Base-by-base conservation (phyloP, 2,888 invertebrate genomes). In the Nemoura dubitans region DNA sequence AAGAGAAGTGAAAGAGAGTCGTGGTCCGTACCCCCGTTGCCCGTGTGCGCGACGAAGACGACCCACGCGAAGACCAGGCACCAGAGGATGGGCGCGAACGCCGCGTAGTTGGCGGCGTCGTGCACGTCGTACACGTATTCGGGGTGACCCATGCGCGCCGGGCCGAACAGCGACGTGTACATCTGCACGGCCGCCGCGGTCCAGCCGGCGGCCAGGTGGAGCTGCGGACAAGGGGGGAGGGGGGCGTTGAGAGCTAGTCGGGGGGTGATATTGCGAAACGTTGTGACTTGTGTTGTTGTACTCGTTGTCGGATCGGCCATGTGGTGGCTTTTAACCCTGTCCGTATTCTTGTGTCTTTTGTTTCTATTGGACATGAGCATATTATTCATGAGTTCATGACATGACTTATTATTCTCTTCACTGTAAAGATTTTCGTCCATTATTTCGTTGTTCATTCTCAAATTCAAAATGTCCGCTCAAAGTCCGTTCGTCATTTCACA, bases 1-100 rank as follows among this genome's bases (percentile, higher is more conserved):
- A 77, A 36, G 36, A n/a, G 29, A 36, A 27, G 25, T 83, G 83
- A 30, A 25, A 83, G 29, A 28, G 26, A 83, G 29, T n/a, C 14
- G 10, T 25, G n/a, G 29, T 29, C 10, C 59, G 78, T 90, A 94
- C 94, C 93, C 90, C 91, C 92, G 89, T 95, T 93, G 88, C 94
- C 94, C 87, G 94, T 93, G 88, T 95, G 94, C 2, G 94, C 93
- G 43, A 93, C 93, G 89, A 94, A 93, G 42, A 95, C 94, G 27
- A 95, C 91, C 95, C 95, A 95, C n/a, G 92, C 93, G 89, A 95
- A 95, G 87, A 94, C 92, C 25, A 93, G 91, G 89, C 95, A 95
- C 95, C 95, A 95, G 25, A 94, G 93, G 86, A 95, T 94, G 0
- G 95, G 95, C 2, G 95, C 94, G 89, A 95, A 94, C 0, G 95